phyloP scores from a whole-genome alignment of 2,113 vertebrate species.

The Amblyopsis rosae region DNA sequence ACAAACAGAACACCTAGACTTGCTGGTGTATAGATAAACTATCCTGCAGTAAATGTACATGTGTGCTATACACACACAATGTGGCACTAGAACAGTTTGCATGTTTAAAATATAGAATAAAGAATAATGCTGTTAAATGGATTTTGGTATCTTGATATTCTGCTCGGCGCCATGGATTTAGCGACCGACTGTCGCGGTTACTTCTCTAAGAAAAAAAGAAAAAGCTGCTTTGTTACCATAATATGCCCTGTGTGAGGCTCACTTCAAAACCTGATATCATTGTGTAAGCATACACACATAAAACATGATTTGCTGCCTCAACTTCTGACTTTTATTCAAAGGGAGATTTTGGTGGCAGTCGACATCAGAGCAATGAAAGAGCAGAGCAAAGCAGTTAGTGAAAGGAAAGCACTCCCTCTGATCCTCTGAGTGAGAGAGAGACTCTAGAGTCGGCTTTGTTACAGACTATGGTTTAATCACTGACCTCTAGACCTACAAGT shows the following conservation, averaged over 20 bases:
- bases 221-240: constrained; percentile 68
- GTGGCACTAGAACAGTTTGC: no score
- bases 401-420: constrained; percentile 44
- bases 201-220: constrained; percentile 46
- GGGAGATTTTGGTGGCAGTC: constrained; percentile 65
- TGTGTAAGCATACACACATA: constrained; percentile 74
- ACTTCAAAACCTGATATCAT: constrained; percentile 65
- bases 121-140: no score
- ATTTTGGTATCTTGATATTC: neutral
- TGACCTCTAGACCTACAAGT: constrained; percentile 64
- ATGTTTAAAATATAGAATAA: no score
- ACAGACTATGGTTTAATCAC: constrained; percentile 64
- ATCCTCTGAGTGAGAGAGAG: constrained; percentile 23
- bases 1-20: no score
- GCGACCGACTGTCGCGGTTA: constrained; percentile 14
- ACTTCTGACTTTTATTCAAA: constrained; percentile 74
- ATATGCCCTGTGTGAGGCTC: constrained; percentile 66
- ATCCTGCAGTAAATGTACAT: no score
- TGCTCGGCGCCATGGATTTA: constrained; percentile 18
- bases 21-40: no score
- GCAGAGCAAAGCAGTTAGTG: constrained; percentile 34
- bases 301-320: constrained; percentile 75
- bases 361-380: constrained; percentile 59
- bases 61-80: no score
- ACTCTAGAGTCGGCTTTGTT: constrained; percentile 31